Evolutionary conservation across 2,797 vertebrate species (phyloP).

Genomic region (Rallus crepitans): DNA sequence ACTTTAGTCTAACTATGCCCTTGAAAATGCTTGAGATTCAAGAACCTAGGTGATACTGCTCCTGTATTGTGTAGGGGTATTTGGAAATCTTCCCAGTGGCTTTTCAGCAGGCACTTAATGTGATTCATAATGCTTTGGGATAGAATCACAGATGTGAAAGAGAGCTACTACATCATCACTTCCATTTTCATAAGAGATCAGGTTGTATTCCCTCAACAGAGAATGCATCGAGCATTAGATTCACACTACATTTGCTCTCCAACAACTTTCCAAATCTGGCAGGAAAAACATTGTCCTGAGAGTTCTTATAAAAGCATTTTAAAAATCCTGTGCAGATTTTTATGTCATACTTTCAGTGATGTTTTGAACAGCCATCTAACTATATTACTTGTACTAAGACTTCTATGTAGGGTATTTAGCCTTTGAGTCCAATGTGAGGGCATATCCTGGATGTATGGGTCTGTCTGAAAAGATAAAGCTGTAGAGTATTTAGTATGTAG

Average conservation of each 20-base stretch:
- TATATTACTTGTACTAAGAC: not conserved
- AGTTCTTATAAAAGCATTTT: not conserved
- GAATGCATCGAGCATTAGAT: not conserved
- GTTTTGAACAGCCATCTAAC: not conserved
- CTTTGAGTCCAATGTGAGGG: not conserved
- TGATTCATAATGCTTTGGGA: constrained; percentile 8
- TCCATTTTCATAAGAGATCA: not conserved
- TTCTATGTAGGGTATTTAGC: not conserved
- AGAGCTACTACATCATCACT: constrained; percentile 15
- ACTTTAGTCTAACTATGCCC: not conserved
- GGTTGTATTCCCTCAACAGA: not conserved
- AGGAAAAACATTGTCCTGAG: not conserved
- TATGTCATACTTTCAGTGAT: not conserved
- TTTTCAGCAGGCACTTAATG: constrained; percentile 26
- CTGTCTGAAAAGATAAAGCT: not conserved
- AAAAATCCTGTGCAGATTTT: not conserved
- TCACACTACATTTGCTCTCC: not conserved
- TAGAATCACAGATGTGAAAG: constrained; percentile 16
- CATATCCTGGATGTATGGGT: not conserved
- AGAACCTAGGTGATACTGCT: not conserved
- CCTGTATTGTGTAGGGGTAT: not conserved
- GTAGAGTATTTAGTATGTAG: not conserved
- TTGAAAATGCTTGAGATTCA: not conserved
- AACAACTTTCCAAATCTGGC: not conserved
- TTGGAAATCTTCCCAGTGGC: constrained; percentile 47